Evolutionary conservation across 1,140 invertebrate species (phyloP).

Genomic region (Drosophila micromelanica): DNA sequence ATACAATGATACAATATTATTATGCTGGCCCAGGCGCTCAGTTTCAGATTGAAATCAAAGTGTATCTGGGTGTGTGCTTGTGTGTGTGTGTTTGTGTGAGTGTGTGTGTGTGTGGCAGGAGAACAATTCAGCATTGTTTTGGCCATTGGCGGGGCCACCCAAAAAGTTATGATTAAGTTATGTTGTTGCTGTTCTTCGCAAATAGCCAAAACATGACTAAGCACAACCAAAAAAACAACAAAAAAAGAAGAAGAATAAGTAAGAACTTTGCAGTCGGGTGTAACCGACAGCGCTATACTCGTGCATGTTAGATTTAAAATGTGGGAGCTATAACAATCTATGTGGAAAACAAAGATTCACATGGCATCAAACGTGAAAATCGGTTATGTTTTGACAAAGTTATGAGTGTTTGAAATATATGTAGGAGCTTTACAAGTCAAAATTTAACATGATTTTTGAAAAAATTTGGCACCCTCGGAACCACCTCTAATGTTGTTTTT

Average conservation of each 20-base stretch:
- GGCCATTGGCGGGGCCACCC: slow-evolving; percentile 73
- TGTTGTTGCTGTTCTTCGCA: slow-evolving; percentile 55
- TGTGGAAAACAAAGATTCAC: too few species aligned
- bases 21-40: slow-evolving; percentile 65
- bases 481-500: too few species aligned
- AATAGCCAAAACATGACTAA: slow-evolving; percentile 81
- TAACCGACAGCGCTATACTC: too few species aligned
- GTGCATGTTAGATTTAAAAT: too few species aligned
- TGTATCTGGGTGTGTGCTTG: slow-evolving; percentile 23
- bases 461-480: too few species aligned
- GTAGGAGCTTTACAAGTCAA: too few species aligned
- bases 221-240: slow-evolving; percentile 34
- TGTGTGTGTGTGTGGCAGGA: slow-evolving; percentile 39
- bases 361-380: too few species aligned
- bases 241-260: slow-evolving; percentile 16
- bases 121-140: slow-evolving; percentile 81
- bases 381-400: too few species aligned
- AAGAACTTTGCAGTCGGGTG: too few species aligned
- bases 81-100: slow-evolving; percentile 17
- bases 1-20: slow-evolving; percentile 82
- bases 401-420: too few species aligned
- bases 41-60: slow-evolving; percentile 80
- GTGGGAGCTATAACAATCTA: too few species aligned
- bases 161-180: slow-evolving; percentile 84
- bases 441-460: too few species aligned